Evolutionary conservation across 2,797 vertebrate species (phyloP).

Genomic region (Jordanella pulchra): DNA sequence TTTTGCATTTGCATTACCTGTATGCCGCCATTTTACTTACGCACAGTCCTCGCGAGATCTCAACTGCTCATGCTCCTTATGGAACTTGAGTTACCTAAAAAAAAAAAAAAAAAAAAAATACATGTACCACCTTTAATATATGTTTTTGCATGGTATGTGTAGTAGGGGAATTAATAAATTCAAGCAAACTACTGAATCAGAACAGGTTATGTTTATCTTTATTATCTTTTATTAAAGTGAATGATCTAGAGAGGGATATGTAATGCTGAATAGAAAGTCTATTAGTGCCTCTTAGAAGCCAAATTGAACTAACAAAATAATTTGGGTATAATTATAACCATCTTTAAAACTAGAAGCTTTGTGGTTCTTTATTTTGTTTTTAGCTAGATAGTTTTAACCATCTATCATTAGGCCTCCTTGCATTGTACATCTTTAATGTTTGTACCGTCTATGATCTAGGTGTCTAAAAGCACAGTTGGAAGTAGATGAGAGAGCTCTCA

Average conservation of each 20-base stretch:
- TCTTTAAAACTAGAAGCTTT: neutral
- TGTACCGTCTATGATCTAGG: constrained; percentile 49
- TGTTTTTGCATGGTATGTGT: neutral
- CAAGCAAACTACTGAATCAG: neutral
- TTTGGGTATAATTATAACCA: neutral
- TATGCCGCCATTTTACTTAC: no score
- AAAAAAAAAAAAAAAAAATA: no score
- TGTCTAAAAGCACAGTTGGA: constrained; percentile 77
- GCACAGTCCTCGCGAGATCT: no score
- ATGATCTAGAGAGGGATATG: neutral
- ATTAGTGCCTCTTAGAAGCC: neutral
- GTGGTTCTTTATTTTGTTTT: neutral
- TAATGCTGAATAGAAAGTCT: neutral
- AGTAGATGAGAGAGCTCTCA: constrained; percentile 72
- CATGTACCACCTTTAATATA: neutral
- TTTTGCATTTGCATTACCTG: no score
- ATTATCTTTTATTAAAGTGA: neutral
- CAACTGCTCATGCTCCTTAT: no score
- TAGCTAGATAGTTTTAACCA: neutral
- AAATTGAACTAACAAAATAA: no score
- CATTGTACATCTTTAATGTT: constrained; percentile 51
- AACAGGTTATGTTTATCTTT: neutral
- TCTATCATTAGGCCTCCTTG: constrained; percentile 10
- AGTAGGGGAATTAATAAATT: neutral
- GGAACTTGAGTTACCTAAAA: no score